Evolutionary conservation across 2,888 invertebrate genomes (phyloP).

Genomic region (Imbricaverruca yamaguchii): DNA sequence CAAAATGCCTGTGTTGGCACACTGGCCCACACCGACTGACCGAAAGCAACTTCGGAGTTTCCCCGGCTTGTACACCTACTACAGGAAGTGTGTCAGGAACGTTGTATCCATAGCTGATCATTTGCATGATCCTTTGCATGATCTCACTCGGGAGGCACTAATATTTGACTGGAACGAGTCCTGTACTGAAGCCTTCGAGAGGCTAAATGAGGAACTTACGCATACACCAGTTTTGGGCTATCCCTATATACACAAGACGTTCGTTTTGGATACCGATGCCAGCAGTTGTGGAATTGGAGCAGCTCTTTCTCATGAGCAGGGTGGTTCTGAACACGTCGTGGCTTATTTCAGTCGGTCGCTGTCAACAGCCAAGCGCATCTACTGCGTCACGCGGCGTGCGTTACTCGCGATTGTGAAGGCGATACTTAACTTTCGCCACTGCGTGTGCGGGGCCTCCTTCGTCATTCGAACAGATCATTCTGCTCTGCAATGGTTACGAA

Average conservation of each 20-base stretch:
- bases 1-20: not conserved
- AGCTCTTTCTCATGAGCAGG: not conserved
- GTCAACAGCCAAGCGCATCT: not conserved
- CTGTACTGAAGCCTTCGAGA: too few relatives aligned
- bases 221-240: not conserved
- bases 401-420: not conserved
- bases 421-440: slow-evolving; percentile 24
- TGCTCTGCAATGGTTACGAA: slow-evolving; percentile 26
- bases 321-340: not conserved
- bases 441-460: not conserved
- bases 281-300: not conserved
- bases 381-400: not conserved
- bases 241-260: not conserved
- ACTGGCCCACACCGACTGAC: not conserved
- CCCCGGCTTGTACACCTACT: not conserved
- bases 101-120: slow-evolving; percentile 27
- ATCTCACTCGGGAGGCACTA: not conserved
- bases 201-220: not conserved
- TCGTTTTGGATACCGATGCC: not conserved
- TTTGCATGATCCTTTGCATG: slow-evolving; percentile 26
- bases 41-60: not conserved
- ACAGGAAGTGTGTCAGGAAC: not conserved
- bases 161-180: not conserved
- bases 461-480: slow-evolving; percentile 26
- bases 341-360: not conserved